phyloP scores from a whole-genome alignment of 2,888 invertebrate genomes.

The Lydus trimaculatus region DNA sequence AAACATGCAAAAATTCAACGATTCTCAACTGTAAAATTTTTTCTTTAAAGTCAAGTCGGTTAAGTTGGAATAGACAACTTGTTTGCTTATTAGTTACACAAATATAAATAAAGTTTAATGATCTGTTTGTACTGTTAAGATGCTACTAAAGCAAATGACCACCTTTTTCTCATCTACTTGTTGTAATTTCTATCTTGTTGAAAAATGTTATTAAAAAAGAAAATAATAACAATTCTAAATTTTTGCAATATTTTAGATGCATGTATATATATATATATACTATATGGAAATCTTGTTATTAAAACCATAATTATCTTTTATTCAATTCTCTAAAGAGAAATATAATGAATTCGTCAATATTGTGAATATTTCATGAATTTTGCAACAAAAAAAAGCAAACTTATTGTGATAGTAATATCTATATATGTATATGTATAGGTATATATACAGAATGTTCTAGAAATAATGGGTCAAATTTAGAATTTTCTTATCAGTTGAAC shows the following conservation, averaged over 20 bases:
- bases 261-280: background rate
- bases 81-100: background rate
- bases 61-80: background rate
- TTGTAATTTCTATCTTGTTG: background rate
- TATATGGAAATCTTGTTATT: background rate
- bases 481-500: too few species aligned
- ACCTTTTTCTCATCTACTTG: background rate
- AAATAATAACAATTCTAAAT: background rate
- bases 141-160: background rate
- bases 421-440: conserved; percentile 17
- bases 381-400: conserved; percentile 21
- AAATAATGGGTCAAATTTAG: background rate
- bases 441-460: background rate
- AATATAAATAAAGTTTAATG: background rate
- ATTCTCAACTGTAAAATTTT: too few species aligned
- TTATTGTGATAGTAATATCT: conserved; percentile 33
- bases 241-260: background rate
- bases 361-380: conserved; percentile 35
- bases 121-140: background rate
- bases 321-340: background rate
- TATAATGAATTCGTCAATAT: conserved; percentile 28
- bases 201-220: background rate
- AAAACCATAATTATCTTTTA: background rate
- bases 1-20: too few species aligned
- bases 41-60: background rate